These are phyloP conservation scores for Sander lucioperca DNA, from an alignment of 2,113 vertebrate genomes.

Conservation along the genomic window DNA sequence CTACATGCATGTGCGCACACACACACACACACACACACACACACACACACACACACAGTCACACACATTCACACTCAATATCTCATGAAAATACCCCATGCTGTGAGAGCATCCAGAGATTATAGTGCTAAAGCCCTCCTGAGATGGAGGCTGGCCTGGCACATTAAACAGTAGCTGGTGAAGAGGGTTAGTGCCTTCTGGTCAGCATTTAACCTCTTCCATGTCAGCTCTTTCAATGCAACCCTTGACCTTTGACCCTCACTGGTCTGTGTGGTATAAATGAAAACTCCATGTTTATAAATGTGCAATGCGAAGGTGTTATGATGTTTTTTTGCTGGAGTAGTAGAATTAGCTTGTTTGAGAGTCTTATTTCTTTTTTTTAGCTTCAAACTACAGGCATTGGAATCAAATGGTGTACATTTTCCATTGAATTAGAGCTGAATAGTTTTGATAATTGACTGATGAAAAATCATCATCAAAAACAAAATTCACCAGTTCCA, in stretches of 20 bases:
- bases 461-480: too few species aligned
- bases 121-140: constrained; percentile 47
- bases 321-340: not conserved
- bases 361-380: not conserved
- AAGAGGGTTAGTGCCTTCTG: constrained; percentile 33
- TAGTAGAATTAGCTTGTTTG: not conserved
- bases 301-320: not conserved
- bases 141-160: constrained; percentile 61
- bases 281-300: not conserved
- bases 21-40: not conserved
- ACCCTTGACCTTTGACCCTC: constrained; percentile 26
- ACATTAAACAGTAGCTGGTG: constrained; percentile 24
- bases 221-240: constrained; percentile 21
- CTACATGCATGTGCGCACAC: not conserved
- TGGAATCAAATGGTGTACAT: not conserved
- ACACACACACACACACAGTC: constrained; percentile 1
- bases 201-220: constrained; percentile 24
- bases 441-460: not conserved
- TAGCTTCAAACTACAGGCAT: too few species aligned
- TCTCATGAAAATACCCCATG: constrained; percentile 48
- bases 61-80: constrained; percentile 16
- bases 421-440: not conserved
- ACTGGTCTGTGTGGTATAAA: not conserved
- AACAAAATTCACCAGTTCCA: too few species aligned
- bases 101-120: constrained; percentile 55